Evolutionary conservation across 2,797 vertebrate species (phyloP), one percentile per base, ranked within the genome.

Genomic region (Bradypodion ventrale): DNA sequence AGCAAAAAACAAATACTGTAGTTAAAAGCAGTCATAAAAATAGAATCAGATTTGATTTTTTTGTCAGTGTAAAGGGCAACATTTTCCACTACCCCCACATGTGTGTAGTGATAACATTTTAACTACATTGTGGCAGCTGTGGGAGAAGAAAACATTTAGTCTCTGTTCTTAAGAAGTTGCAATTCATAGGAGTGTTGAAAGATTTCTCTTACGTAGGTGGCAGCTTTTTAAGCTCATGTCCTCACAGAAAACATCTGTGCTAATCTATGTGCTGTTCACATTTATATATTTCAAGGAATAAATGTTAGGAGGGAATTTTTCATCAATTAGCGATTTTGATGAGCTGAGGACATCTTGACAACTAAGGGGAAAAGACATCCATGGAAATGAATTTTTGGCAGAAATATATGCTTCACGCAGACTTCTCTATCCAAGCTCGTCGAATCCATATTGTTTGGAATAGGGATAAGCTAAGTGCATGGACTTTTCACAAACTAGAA

Each of bases 151-250:
- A n/a, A 56, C 52, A 65, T n/a, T 37, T 5, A 10, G 74, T 74
- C 87, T 85, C 4, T 56, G 77, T 87, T 84, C 87, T 13, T 73
- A 84, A 77, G 35, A 52, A 88, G 29, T 59, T 91, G 69, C 27
- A 82, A 15, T 70, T 29, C 16, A 77, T 66, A 10, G 46, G 72
- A 35, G 69, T 68, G 27, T 83, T 42, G 72, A 73, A 85, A 49
- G 80, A 79, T 35, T 44, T 88, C 88, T 78, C 25, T 80, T 42
- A 29, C 5, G 35, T 74, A n/a, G 3, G 1, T 82, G 60, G 49
- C 78, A 52, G 59, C 69, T 79, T 49, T 62, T 9, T 5, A 82
- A 78, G 78, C 85, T 85, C 68, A 2, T 56, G 16, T 62, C 84
- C 65, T 73, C 66, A 66, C 78, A 80, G 69, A 87, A 84, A 82